Conservation (phyloP, 2,113 vertebrate genomes). For the Gnathonemus longibarbis region DNA sequence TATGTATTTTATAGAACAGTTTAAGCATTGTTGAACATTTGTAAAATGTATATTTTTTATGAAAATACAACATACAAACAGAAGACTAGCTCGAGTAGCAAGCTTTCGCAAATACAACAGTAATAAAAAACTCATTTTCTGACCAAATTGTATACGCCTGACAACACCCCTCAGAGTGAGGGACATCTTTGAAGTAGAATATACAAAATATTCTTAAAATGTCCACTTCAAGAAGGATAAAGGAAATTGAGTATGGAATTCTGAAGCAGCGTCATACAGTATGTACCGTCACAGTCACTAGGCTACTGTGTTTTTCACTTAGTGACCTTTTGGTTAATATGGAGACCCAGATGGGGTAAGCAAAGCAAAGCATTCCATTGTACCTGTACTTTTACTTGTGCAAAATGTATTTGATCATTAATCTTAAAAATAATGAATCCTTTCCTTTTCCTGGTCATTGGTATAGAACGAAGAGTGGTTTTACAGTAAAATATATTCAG, state of each 20-base stretch:
- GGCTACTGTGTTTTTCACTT: neutral
- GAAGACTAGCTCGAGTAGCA: neutral
- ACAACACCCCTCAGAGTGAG: neutral
- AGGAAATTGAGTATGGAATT: neutral
- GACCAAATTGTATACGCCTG: neutral
- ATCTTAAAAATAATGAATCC: neutral
- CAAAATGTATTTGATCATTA: neutral
- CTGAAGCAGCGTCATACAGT: neutral
- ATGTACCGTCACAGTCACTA: neutral
- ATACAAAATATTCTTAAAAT: neutral
- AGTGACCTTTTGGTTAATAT: neutral
- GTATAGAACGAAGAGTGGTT: neutral
- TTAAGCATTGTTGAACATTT: neutral
- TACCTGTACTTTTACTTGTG: neutral
- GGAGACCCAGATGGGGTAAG: neutral
- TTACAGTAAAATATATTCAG: neutral
- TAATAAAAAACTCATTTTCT: neutral
- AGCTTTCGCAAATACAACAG: neutral
- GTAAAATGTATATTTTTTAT: neutral
- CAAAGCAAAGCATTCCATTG: neutral
- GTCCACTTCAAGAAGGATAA: neutral
- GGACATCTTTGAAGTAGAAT: neutral
- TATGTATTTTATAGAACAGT: neutral
- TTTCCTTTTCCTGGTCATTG: neutral
- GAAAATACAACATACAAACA: neutral